phyloP scores from a whole-genome alignment of 2,113 vertebrate species.

The Gorsachius goisagi region DNA sequence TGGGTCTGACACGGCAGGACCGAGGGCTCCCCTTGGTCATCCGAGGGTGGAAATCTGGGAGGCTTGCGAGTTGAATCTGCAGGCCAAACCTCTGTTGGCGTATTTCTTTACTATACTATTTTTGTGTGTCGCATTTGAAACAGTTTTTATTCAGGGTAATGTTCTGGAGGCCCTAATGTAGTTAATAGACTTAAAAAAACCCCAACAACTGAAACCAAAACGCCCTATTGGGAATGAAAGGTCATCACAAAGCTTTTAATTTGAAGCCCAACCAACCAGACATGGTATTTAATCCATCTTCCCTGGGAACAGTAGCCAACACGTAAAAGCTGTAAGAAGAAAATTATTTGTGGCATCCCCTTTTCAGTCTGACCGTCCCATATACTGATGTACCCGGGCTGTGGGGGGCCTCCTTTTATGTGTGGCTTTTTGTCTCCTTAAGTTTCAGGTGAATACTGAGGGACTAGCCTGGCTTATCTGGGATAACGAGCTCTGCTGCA shows the following conservation, averaged over 20 bases:
- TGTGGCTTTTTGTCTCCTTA: not conserved
- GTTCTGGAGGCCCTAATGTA: not conserved
- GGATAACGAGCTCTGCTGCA: not conserved
- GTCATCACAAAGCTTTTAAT: slow-evolving; percentile 38
- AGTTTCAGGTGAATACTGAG: not conserved
- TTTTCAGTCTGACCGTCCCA: not conserved
- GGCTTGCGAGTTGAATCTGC: not conserved
- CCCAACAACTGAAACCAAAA: not conserved
- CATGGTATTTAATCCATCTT: not conserved
- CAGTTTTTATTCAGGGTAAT: not conserved
- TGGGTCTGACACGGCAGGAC: not conserved
- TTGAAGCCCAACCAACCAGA: not conserved
- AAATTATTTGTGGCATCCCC: not conserved
- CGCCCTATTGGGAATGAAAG: not conserved
- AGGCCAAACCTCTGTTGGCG: not conserved
- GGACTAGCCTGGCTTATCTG: not conserved
- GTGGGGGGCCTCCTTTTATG: not conserved
- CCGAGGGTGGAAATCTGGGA: not conserved
- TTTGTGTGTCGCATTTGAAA: not conserved
- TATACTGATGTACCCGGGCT: not conserved
- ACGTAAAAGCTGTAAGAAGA: not conserved
- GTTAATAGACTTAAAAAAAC: not conserved
- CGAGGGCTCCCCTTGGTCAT: not conserved
- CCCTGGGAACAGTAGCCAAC: slow-evolving; percentile 2
- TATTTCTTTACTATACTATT: not conserved